Conservation (phyloP, 2,797 vertebrate genomes). For the Atherinosoma microstoma region DNA sequence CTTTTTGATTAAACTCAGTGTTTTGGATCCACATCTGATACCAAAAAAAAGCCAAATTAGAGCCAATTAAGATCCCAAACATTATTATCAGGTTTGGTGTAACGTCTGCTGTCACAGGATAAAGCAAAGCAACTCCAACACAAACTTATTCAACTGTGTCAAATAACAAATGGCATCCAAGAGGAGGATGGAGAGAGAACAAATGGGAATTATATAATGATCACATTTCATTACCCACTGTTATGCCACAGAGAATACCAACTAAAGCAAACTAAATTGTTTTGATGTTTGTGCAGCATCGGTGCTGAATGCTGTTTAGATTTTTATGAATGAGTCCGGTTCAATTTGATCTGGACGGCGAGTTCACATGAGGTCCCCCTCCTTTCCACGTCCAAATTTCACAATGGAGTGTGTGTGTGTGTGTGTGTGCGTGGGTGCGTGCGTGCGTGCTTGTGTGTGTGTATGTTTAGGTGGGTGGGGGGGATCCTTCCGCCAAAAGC, state of each 20-base stretch:
- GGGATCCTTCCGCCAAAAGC: slow-evolving; percentile 27
- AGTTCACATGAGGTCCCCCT: slow-evolving; percentile 46
- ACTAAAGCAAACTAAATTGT: slow-evolving; percentile 77
- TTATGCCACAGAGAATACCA: slow-evolving; percentile 77
- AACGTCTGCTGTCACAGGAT: slow-evolving; percentile 53
- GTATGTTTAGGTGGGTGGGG: slow-evolving; percentile 10
- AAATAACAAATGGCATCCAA: slow-evolving; percentile 69
- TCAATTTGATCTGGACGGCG: slow-evolving; percentile 53
- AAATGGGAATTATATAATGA: slow-evolving; percentile 79
- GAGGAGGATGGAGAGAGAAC: slow-evolving; percentile 69
- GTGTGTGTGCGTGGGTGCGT: too few relatives aligned
- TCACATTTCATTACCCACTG: slow-evolving; percentile 77
- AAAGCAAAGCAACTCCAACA: slow-evolving; percentile 52
- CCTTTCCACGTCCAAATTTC: slow-evolving; percentile 36
- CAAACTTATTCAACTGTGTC: slow-evolving; percentile 71
- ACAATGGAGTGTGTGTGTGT: not conserved
- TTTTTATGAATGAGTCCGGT: slow-evolving; percentile 78
- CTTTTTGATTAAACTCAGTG: not conserved
- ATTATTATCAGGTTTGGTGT: slow-evolving; percentile 31
- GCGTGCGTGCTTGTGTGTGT: too few relatives aligned
- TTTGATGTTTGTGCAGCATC: slow-evolving; percentile 71
- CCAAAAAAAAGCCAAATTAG: slow-evolving; percentile 1
- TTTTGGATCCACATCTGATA: not conserved
- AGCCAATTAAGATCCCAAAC: slow-evolving; percentile 6
- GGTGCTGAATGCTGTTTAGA: slow-evolving; percentile 59